These are phyloP conservation scores for Augochlora pura DNA, from an alignment of 1,140 invertebrate species.

Conservation along the genomic window DNA sequence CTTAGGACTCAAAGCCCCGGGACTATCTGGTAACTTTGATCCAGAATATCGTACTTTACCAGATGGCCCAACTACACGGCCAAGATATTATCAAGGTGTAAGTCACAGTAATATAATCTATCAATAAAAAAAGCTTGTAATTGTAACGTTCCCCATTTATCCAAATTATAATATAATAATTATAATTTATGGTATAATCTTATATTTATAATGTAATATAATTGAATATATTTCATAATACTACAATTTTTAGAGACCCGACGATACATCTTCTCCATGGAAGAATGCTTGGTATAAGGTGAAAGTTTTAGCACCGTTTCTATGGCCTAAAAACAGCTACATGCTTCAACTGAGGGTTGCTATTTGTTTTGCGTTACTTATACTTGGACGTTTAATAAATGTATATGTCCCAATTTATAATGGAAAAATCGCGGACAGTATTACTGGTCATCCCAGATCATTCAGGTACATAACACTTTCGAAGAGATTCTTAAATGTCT, in stretches of 20 bases:
- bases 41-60: slow-evolving; percentile 83
- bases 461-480: slow-evolving; percentile 67
- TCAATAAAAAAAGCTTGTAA: too few relatives aligned
- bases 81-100: slow-evolving; percentile 78
- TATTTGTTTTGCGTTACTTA: slow-evolving; percentile 89
- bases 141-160: too few relatives aligned
- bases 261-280: slow-evolving; percentile 88
- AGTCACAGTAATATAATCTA: slow-evolving; percentile 51
- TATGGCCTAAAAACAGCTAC: slow-evolving; percentile 94
- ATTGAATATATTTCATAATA: slow-evolving; percentile 5
- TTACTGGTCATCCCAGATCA: slow-evolving; percentile 72
- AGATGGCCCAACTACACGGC: slow-evolving; percentile 78
- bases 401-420: slow-evolving; percentile 96
- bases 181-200: too few relatives aligned
- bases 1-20: slow-evolving; percentile 93
- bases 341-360: slow-evolving; percentile 91
- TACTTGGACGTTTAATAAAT: slow-evolving; percentile 93
- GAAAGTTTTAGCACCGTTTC: slow-evolving; percentile 90
- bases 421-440: slow-evolving; percentile 87
- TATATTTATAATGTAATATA: too few relatives aligned
- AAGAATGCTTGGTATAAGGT: slow-evolving; percentile 89
- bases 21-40: slow-evolving; percentile 83
- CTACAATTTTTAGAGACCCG: slow-evolving; percentile 74
- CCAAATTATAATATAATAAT: too few relatives aligned
- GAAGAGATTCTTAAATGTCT: slow-evolving; percentile 50